A percentile compares a stretch with the other conserved stretches of the same genome.
Conservation (phyloP, 2,797 vertebrate species). For the Chiroxiphia lanceolata region DNA sequence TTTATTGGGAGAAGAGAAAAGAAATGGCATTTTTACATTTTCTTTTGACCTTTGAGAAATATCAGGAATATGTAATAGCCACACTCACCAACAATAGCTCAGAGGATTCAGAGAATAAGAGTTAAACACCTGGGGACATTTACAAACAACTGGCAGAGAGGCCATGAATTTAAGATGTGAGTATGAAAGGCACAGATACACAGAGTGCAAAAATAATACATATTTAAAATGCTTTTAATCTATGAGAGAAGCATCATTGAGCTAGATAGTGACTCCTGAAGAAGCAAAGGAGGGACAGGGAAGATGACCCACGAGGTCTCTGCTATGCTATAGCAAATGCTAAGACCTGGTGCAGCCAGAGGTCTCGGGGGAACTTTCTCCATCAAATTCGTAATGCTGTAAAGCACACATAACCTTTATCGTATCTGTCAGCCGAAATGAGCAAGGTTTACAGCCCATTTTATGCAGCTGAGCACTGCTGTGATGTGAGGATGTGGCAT, state of each 20-base stretch:
- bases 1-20: constrained; percentile 43
- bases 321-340: background rate
- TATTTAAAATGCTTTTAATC: constrained; percentile 49
- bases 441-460: constrained; percentile 50
- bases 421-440: constrained; percentile 20
- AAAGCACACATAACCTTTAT: constrained; percentile 40
- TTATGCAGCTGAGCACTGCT: constrained; percentile 11
- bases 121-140: constrained; percentile 58
- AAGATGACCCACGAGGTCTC: background rate
- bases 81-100: constrained; percentile 28
- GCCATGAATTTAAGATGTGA: constrained; percentile 53
- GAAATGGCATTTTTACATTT: constrained; percentile 65
- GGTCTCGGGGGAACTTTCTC: background rate
- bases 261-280: background rate
- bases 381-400: background rate
- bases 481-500: background rate
- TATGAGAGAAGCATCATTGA: background rate
- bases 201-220: background rate
- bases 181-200: background rate
- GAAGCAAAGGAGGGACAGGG: background rate
- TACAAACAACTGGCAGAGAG: constrained; percentile 48
- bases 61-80: constrained; percentile 67
- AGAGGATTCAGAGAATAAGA: constrained; percentile 51
- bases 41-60: constrained; percentile 71
- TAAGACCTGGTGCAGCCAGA: background rate